Evolutionary conservation across 2,113 vertebrate species (phyloP).

Genomic region (Chionomys nivalis): DNA sequence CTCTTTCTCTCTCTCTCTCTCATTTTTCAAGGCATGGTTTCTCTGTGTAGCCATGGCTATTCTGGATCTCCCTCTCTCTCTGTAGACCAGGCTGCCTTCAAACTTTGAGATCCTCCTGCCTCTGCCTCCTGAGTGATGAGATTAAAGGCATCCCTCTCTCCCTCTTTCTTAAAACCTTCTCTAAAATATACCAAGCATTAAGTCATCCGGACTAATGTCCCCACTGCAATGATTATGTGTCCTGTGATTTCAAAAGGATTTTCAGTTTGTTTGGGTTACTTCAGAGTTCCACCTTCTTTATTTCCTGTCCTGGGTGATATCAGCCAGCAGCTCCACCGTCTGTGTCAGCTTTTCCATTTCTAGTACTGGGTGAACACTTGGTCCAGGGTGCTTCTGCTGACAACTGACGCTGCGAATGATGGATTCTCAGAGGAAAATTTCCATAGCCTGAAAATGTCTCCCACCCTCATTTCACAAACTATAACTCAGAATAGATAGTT

Average conservation of each 20-base stretch:
- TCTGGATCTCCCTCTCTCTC: too few species aligned
- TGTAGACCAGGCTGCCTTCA: too few species aligned
- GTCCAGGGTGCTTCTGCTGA: constrained; percentile 79
- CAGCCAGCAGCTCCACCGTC: constrained; percentile 33
- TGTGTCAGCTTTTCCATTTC: constrained; percentile 85
- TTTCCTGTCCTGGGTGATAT: constrained; percentile 84
- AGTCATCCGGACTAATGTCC: constrained; percentile 44
- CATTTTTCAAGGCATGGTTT: too few species aligned
- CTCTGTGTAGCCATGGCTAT: too few species aligned
- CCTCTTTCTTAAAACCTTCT: too few species aligned
- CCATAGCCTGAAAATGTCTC: constrained; percentile 68
- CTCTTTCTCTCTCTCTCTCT: too few species aligned
- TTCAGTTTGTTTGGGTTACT: constrained; percentile 74
- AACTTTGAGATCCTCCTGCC: too few species aligned
- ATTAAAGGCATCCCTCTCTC: too few species aligned
- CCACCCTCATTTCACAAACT: constrained; percentile 13
- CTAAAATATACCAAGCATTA: constrained; percentile 55
- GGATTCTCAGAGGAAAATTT: constrained; percentile 76
- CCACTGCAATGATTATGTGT: constrained; percentile 21
- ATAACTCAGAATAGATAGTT: too few species aligned
- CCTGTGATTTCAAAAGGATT: constrained; percentile 37
- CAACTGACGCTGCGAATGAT: constrained; percentile 75
- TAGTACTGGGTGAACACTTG: constrained; percentile 76
- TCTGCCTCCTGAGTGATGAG: too few species aligned
- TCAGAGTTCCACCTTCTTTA: constrained; percentile 72